Base-by-base conservation (phyloP, 2,113 vertebrate species). In the Dunckerocampus dactyliophorus region DNA sequence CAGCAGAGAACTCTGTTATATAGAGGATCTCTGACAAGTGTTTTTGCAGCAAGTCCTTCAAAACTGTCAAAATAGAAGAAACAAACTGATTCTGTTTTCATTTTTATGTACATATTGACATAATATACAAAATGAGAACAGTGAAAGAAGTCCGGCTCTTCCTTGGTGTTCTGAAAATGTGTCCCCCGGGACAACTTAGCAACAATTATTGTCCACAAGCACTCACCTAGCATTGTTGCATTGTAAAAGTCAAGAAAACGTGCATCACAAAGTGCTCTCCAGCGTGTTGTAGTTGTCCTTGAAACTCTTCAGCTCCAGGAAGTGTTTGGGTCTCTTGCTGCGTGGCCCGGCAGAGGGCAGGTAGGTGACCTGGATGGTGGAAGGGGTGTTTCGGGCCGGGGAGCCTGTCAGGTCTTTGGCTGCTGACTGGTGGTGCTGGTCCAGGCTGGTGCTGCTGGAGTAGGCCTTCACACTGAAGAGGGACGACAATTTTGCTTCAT, bases 201-300 rank as follows among this genome's bases (percentile, higher is more conserved):
- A 22, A 43, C 4, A 22, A 45, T 6, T 13, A 43, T 39, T 6
- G 13, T 39, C 37, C 37, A 11, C 37, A 39, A 39, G 10, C 8
- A 39, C 37, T 11, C 37, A 39, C 10, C 37, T 11, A 39, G 10
- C 39, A 14, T 13, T 9, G 37, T 39, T 39, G 37, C 37, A 42
- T 3, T 55, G 14, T 24, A 46, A 4, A 28, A 13, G 42, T 17
- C 39, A 59, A 8, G 37, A 15, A 19, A 46, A 28, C 15, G 16
- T 19, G n/a, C 14, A 20, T 88, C 80, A 96, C 84, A 98, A 85
- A 73, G 97, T 98, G 82, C 96, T 99, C 86, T 99, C 96, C 81
- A 99, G 75, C 0, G 96, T 99, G 83, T 98, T 98, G 77, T 98
- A 98, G 83, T 97, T 99, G 89, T 98, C 97, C 80, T 99, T 99